Conservation (phyloP, 1,140 invertebrate species). For the Drosophila navojoa region DNA sequence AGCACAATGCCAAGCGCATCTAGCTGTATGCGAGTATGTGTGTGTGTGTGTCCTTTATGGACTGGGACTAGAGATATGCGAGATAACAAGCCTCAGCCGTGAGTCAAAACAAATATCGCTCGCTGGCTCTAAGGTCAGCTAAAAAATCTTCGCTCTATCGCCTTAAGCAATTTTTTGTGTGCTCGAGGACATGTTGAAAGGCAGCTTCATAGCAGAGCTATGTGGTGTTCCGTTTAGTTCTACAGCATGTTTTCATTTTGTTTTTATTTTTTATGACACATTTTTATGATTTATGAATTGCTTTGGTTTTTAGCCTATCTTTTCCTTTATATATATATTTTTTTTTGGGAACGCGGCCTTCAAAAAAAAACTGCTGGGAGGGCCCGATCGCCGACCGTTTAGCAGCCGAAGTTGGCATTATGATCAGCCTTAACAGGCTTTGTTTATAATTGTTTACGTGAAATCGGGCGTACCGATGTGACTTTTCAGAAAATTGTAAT, state of each 20-base stretch:
- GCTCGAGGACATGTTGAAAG: constrained; percentile 77
- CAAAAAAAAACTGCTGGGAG: constrained; percentile 33
- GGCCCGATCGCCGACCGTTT: constrained; percentile 39
- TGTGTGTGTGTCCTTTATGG: constrained; percentile 57
- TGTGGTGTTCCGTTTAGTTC: constrained; percentile 10
- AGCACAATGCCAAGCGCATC: constrained; percentile 48
- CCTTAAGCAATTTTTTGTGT: constrained; percentile 68
- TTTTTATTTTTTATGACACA: constrained; percentile 77
- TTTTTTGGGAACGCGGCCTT: constrained; percentile 51
- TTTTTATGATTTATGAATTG: constrained; percentile 83
- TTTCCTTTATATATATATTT: neutral
- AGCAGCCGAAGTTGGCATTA: constrained; percentile 38
- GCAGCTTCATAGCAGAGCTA: constrained; percentile 38
- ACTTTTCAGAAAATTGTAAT: constrained; percentile 41
- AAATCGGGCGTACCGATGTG: constrained; percentile 62
- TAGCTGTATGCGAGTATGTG: constrained; percentile 8
- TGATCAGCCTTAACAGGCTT: constrained; percentile 38
- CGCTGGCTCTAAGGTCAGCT: constrained; percentile 43
- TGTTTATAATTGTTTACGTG: constrained; percentile 32
- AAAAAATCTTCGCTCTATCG: constrained; percentile 48
- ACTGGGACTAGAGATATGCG: constrained; percentile 6
- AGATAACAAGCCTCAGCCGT: constrained; percentile 60
- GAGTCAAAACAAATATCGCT: constrained; percentile 74
- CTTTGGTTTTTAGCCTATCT: constrained; percentile 60
- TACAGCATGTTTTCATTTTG: constrained; percentile 44